Percentiles rank a stretch among this genome's conserved stretches.
Conservation (phyloP, 2,113 vertebrate genomes). For the Amphiprion ocellaris region DNA sequence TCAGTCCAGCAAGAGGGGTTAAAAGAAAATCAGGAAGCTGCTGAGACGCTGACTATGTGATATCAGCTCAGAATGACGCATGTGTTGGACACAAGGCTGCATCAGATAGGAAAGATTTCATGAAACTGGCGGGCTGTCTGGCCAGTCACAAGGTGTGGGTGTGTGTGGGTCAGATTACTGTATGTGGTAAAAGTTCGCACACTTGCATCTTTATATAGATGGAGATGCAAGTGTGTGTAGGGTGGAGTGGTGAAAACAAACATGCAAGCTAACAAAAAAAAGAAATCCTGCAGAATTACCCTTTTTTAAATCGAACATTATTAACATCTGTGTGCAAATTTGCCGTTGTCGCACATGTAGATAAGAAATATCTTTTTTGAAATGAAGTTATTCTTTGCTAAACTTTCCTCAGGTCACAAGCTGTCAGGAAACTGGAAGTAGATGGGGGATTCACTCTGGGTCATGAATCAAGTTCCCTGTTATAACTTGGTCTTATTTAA, state of each 20-base stretch:
- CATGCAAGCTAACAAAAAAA: not conserved
- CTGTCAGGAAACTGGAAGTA: slow-evolving; percentile 79
- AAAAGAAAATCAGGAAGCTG: slow-evolving; percentile 80
- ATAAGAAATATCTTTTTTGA: not conserved
- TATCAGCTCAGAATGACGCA: slow-evolving; percentile 79
- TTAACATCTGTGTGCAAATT: not conserved
- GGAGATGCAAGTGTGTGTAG: not conserved
- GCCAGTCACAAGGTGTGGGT: slow-evolving; percentile 78
- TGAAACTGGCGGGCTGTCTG: slow-evolving; percentile 78
- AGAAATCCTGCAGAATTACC: slow-evolving; percentile 1
- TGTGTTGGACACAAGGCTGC: slow-evolving; percentile 67
- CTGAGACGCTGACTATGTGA: slow-evolving; percentile 81
- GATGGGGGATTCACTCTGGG: slow-evolving; percentile 78
- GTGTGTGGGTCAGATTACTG: slow-evolving; percentile 66
- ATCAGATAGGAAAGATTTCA: slow-evolving; percentile 83
- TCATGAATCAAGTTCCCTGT: slow-evolving; percentile 83
- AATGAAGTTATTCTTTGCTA: slow-evolving; percentile 54
- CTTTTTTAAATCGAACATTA: not conserved
- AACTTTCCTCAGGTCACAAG: slow-evolving; percentile 79
- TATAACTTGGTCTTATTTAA: slow-evolving; percentile 73
- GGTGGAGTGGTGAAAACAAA: not conserved
- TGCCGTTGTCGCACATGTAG: not conserved
- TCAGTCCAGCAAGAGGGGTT: slow-evolving; percentile 45
- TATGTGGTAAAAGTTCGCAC: slow-evolving; percentile 3
- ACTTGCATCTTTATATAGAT: slow-evolving; percentile 26